Base-by-base conservation (phyloP, 1,140 invertebrate genomes). In the Calosoma granatense region DNA sequence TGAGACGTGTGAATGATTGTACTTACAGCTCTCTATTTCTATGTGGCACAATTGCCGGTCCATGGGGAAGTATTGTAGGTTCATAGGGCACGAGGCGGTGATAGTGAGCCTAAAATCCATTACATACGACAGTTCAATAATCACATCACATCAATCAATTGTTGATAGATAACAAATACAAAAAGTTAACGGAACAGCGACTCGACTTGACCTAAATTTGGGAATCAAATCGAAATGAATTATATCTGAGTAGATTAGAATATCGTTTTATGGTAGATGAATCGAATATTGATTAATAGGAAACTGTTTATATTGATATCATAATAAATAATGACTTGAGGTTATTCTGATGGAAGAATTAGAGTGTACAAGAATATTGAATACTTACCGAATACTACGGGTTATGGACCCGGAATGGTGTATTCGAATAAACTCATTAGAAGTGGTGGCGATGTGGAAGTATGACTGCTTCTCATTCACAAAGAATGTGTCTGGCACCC, bases 21-120 rank as follows among this genome's bases (percentile, higher is more conserved):
- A 92, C 93, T 94, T 87, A 95, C 92, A 97, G 80, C 92, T 95
- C 84, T 97, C 94, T 64, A 97, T 95, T 81, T 97, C 94, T 69
- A 97, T 92, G 72, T 93, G 89, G 79, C 94, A 97, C 61, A 94
- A 78, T 75, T 97, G 94, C 69, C 92, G 85, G 74, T 97, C 94
- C 91, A 97, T 94, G 3, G 94, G 94, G 77, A 97, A 97, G 76
- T 95, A 94, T 72, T 95, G 91, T 59, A 97, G 82, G 77, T 96
- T 92, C 93, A 97, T 97, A 21, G 94, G 94, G 80, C 94, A 97
- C 65, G 92, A 95, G 63, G 93, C 92, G 58, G 94, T 97, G 69
- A 97, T 95, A 63, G 94, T 97, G 77, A 97, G 83, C 79, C 94
- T 95, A 83, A 85, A 65, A 62, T 58, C 62, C 14, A 30, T 30